Conservation (phyloP, 2,888 invertebrate species). For the Hydrotaea diabolus region DNA sequence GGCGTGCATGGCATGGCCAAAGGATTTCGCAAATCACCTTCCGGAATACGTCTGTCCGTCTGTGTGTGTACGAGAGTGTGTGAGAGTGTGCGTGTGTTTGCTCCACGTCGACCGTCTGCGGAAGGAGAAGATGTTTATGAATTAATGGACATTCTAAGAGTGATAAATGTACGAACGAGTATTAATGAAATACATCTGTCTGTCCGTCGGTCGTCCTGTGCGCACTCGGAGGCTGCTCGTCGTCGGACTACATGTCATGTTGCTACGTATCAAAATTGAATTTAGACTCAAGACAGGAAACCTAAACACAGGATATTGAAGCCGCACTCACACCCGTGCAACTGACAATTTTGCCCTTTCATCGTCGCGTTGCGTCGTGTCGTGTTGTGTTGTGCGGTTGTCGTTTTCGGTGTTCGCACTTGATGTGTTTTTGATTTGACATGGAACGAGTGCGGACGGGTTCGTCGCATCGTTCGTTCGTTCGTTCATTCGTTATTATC, state of each 20-base stretch:
- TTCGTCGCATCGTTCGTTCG: too few species aligned
- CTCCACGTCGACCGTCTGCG: too few species aligned
- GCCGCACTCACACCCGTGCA: conserved; percentile 47
- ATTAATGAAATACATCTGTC: not conserved
- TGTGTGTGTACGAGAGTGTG: too few species aligned
- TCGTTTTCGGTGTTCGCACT: not conserved
- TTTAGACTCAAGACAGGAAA: conserved; percentile 55
- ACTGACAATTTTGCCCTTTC: not conserved
- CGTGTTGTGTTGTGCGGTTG: not conserved
- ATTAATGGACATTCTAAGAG: conserved; percentile 29
- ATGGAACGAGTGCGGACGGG: not conserved
- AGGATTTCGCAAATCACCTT: conserved; percentile 18
- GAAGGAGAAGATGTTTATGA: conserved; percentile 38
- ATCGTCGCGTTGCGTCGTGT: not conserved
- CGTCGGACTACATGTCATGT: conserved; percentile 34
- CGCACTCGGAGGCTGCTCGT: not conserved
- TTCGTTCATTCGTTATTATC: conserved; percentile 9
- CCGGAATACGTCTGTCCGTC: not conserved
- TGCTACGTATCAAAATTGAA: conserved; percentile 56
- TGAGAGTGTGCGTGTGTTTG: not conserved
- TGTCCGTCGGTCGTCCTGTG: not conserved
- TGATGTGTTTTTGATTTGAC: conserved; percentile 49
- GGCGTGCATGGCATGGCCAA: conserved; percentile 3
- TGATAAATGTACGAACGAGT: not conserved
- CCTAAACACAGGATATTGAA: conserved; percentile 55